These are phyloP conservation scores for Scaptodrosophila lebanonensis DNA, from an alignment of 1,140 invertebrate species.

Conservation along the genomic window DNA sequence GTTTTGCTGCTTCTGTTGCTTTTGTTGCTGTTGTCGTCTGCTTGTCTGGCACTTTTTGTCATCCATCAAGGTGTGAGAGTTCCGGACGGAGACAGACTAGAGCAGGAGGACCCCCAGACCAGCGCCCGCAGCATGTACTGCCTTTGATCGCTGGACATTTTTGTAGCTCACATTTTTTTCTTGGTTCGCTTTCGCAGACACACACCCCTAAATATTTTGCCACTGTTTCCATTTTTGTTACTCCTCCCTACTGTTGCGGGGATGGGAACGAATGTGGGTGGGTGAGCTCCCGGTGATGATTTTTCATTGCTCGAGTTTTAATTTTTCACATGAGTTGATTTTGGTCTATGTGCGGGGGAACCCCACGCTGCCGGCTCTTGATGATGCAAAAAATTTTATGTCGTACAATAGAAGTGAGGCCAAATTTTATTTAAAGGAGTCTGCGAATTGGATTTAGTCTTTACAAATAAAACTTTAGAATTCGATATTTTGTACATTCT, in stretches of 20 bases:
- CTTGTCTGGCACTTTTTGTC: constrained; percentile 18
- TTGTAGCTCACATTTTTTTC: constrained; percentile 57
- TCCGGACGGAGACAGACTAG: background rate
- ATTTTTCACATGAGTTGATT: constrained; percentile 77
- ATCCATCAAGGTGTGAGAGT: constrained; percentile 46
- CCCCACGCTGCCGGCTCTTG: too few relatives aligned
- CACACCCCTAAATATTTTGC: constrained; percentile 44
- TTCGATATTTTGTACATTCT: too few relatives aligned
- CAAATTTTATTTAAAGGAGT: too few relatives aligned
- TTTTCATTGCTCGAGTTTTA: constrained; percentile 77
- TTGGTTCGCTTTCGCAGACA: constrained; percentile 5
- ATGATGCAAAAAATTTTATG: too few relatives aligned
- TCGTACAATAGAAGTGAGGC: too few relatives aligned
- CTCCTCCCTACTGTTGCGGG: background rate
- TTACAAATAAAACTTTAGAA: too few relatives aligned
- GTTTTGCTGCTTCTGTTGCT: constrained; percentile 8
- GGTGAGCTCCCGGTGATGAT: constrained; percentile 68
- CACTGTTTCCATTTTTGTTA: constrained; percentile 44
- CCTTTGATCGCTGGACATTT: constrained; percentile 65
- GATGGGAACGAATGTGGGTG: constrained; percentile 19
- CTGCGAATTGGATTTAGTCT: too few relatives aligned
- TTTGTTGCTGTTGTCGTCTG: constrained; percentile 9
- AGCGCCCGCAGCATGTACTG: constrained; percentile 56
- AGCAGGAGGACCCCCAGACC: background rate
- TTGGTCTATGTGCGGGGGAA: too few relatives aligned